A percentile compares a stretch with the other conserved stretches of the same genome.
phyloP scores from a whole-genome alignment of 2,113 vertebrate species.

The Synodontis membranacea region DNA sequence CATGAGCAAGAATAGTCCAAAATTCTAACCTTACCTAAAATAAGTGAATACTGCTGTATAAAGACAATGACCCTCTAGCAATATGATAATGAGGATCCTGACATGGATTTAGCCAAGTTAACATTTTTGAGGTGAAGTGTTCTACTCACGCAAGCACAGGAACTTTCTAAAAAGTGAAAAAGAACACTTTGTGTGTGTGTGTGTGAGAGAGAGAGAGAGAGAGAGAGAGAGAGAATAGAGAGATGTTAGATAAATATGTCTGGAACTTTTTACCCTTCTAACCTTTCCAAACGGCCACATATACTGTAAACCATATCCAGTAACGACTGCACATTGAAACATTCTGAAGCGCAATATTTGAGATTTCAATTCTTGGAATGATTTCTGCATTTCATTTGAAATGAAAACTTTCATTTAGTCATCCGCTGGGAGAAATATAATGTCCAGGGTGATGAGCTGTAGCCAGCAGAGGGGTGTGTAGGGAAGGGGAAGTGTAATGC shows the following conservation, averaged over 20 bases:
- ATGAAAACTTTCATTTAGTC: constrained; percentile 20
- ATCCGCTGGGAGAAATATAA: constrained; percentile 2
- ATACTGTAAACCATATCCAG: constrained; percentile 4
- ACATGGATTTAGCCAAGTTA: neutral
- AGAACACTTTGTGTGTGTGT: neutral
- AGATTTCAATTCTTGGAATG: constrained; percentile 30
- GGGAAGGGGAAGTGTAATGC: constrained; percentile 4
- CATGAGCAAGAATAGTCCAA: neutral
- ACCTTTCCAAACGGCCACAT: neutral
- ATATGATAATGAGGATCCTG: neutral
- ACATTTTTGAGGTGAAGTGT: neutral
- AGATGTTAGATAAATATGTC: too few species aligned
- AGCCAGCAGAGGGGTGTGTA: neutral
- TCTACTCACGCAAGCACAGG: neutral
- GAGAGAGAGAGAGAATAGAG: too few species aligned
- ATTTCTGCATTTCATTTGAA: constrained; percentile 30
- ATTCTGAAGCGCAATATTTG: constrained; percentile 20
- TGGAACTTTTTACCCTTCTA: neutral
- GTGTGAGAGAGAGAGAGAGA: too few species aligned
- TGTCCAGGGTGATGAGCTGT: constrained; percentile 12
- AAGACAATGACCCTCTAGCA: neutral
- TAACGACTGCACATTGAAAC: constrained; percentile 37
- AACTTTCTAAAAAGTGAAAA: neutral
- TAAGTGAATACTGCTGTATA: neutral
- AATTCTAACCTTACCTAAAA: neutral